These are phyloP conservation scores for Pachycephala philippinensis DNA, from an alignment of 2,113 vertebrate species.

Conservation along the genomic window DNA sequence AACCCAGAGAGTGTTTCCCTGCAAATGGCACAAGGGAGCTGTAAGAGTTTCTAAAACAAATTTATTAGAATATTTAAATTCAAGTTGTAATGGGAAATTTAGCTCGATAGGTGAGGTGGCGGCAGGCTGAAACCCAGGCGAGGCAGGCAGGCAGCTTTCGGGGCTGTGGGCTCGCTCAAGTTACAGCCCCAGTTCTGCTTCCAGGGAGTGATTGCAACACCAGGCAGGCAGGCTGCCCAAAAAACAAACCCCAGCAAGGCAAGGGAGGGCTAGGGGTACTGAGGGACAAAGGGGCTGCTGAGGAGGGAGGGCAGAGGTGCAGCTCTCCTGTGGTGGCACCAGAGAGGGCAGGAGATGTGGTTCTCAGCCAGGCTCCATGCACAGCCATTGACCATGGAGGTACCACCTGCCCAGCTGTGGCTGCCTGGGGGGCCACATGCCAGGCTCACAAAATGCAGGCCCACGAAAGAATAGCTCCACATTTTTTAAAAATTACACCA, in stretches of 20 bases:
- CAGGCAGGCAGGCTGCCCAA: background rate
- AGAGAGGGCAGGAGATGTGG: background rate
- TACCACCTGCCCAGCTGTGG: fast-evolving
- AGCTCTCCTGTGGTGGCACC: background rate
- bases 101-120: slow-evolving; percentile 5
- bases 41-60: slow-evolving; percentile 63
- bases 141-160: background rate
- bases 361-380: background rate
- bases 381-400: fast-evolving
- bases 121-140: background rate
- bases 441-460: background rate
- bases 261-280: background rate
- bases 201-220: background rate
- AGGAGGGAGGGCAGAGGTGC: fast-evolving
- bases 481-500: background rate
- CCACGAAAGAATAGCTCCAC: background rate
- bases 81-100: slow-evolving; percentile 33
- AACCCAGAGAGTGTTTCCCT: slow-evolving; percentile 53
- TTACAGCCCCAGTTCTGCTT: background rate
- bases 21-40: slow-evolving; percentile 58
- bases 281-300: fast-evolving
- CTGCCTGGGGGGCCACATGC: fast-evolving
- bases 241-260: background rate
- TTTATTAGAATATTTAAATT: slow-evolving; percentile 62
- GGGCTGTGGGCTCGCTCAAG: background rate